Conservation (phyloP, 2,113 vertebrate species). For the Uria lomvia region DNA sequence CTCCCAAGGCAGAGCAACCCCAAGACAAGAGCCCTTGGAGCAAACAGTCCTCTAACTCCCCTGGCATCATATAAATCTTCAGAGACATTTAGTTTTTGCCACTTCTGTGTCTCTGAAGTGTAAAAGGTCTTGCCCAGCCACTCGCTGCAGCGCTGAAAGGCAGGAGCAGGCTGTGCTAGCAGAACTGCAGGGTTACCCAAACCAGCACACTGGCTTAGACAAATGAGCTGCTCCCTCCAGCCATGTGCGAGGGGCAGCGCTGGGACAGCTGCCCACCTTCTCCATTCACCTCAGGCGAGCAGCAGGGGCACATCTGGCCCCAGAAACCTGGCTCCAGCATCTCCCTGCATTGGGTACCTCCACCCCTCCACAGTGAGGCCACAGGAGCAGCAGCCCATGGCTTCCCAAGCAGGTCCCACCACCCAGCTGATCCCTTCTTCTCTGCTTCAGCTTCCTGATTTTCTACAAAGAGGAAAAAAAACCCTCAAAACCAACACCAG, state of each 20-base stretch:
- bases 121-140: neutral
- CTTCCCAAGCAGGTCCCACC: too few species aligned
- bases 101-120: too few species aligned
- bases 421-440: neutral
- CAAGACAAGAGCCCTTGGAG: neutral
- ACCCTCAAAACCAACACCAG: neutral
- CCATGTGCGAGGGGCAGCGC: accelerated
- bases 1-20: neutral
- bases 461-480: neutral
- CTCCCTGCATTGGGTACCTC: neutral
- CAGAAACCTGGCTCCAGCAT: neutral
- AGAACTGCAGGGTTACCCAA: neutral
- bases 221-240: neutral
- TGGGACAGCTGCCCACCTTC: neutral
- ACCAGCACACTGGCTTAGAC: neutral
- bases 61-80: neutral
- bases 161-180: neutral
- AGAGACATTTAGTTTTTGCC: too few species aligned
- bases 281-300: neutral
- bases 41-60: neutral
- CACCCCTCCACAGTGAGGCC: neutral
- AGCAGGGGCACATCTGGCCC: neutral
- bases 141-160: neutral
- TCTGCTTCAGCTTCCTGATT: neutral
- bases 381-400: neutral